Evolutionary conservation across 2,113 vertebrate genomes (phyloP).

Genomic region (Lutjanus erythropterus): DNA sequence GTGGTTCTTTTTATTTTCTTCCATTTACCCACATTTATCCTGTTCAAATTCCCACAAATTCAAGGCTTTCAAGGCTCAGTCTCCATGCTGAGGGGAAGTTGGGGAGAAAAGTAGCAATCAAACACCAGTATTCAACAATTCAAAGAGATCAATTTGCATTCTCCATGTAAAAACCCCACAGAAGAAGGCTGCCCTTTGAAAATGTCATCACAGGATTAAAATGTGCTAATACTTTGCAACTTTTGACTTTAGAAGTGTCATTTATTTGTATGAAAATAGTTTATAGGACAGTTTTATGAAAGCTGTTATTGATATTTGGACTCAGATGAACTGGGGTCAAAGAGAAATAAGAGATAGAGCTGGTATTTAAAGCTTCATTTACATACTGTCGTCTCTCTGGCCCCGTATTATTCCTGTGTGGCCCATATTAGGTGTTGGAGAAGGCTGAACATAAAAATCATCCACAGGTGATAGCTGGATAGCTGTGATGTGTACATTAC

Average conservation of each 20-base stretch:
- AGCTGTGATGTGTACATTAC: not conserved
- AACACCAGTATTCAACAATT: constrained; percentile 1
- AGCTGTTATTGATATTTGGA: not conserved
- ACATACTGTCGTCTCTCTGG: not conserved
- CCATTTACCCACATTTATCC: constrained; percentile 20
- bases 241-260: constrained; percentile 9
- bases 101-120: constrained; percentile 23
- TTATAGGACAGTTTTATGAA: not conserved
- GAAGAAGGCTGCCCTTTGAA: constrained; percentile 11
- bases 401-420: not conserved
- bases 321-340: not conserved
- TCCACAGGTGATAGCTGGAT: not conserved
- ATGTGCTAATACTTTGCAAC: not conserved
- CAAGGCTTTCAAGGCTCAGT: constrained; percentile 43
- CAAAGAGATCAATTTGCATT: constrained; percentile 30
- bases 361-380: not conserved
- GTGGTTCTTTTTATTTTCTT: constrained; percentile 15
- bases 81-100: not conserved
- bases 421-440: not conserved
- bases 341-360: not conserved
- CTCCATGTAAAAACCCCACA: not conserved
- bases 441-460: not conserved
- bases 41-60: constrained; percentile 12
- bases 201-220: constrained; percentile 8
- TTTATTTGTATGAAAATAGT: not conserved